Conservation (phyloP, 2,797 vertebrate genomes). For the Crax fasciolata region DNA sequence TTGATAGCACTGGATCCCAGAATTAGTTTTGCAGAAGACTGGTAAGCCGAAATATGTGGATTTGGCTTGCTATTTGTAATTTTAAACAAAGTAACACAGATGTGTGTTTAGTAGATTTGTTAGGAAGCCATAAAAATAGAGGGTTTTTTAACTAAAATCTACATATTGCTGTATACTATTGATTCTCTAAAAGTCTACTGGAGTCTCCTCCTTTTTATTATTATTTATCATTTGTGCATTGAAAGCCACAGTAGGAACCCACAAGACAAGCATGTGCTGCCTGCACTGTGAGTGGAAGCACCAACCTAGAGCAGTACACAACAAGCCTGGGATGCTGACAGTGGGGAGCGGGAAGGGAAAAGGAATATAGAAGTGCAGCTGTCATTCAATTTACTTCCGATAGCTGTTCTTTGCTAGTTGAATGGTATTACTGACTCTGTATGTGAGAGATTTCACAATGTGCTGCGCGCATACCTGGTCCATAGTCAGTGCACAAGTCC, state of each 20-base stretch:
- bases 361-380: not conserved
- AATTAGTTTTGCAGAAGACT: not conserved
- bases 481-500: accelerated
- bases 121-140: not conserved
- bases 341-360: not conserved
- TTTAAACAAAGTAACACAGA: not conserved
- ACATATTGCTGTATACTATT: not conserved
- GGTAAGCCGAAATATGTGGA: not conserved
- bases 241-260: not conserved
- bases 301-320: accelerated
- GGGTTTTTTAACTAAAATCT: accelerated
- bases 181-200: not conserved
- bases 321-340: accelerated
- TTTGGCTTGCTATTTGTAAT: not conserved
- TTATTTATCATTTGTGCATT: not conserved
- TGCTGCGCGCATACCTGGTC: accelerated
- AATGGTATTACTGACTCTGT: not conserved
- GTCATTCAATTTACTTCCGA: not conserved
- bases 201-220: not conserved
- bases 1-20: not conserved
- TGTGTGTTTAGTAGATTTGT: not conserved
- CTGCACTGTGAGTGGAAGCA: not conserved
- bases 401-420: not conserved
- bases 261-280: not conserved
- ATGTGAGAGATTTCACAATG: not conserved